Base-by-base conservation (phyloP, 2,113 vertebrate species). In the Bubo bubo region DNA sequence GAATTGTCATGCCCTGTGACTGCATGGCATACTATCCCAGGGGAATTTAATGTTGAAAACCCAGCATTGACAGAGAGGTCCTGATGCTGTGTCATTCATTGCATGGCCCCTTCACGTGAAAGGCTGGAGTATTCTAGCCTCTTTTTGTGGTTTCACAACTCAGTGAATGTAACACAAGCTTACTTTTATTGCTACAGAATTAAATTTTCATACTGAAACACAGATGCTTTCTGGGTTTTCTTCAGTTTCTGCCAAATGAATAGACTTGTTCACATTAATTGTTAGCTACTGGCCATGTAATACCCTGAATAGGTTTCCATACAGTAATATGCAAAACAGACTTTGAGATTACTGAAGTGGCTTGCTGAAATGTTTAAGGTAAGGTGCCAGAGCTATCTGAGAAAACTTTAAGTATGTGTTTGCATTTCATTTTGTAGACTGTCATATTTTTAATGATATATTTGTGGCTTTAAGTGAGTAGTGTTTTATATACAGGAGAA, bases 401-500 rank as follows among this genome's bases (percentile, higher is more conserved):
- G 41, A 70, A 80, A 90, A 77, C 3, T 70, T 94, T 23, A 90
- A 85, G n/a, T 60, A 68, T 32, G 32, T 88, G 30, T 52, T 95
- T 88, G 59, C 73, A 60, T 88, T 95, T 93, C 56, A 80, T 12
- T 77, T 93, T 93, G 75, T 68, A 80, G 66, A 81, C 16, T 34
- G 47, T 39, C 90, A 72, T 70, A 66, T 91, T 89, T 89, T 85
- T 88, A 95, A 92, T 92, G 24, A 76, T 72, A 64, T 92, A 93
- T 90, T 95, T 97, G 74, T 90, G 79, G 15, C 15, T 92, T 66
- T 50, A 76, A 88, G n/a, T 81, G 77, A 87, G 39, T 85, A 91
- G 93, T 79, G 26, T 74, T 95, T 95, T 90, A 88, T 86, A 90
- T 86, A 86, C 45, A 80, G 68, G 26, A 77, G 9, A 93, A 95